Percentiles rank a stretch among this genome's conserved stretches.
These are phyloP conservation scores for Aspidiotus rigidus DNA, from an alignment of 2,888 invertebrate genomes.

Conservation along the genomic window DNA sequence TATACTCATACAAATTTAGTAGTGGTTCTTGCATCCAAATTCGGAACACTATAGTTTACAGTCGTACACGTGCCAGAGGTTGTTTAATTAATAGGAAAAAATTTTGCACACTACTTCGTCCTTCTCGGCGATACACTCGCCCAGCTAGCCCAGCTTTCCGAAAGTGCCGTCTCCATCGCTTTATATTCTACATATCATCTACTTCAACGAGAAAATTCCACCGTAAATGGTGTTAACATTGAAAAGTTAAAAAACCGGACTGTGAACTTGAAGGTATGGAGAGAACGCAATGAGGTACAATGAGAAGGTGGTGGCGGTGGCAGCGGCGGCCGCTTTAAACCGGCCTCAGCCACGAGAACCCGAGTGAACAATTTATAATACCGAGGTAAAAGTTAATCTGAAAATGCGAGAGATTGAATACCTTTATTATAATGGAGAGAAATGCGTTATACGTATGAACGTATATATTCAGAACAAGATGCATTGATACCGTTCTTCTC, in stretches of 20 bases:
- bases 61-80: too few species aligned
- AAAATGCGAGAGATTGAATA: slow-evolving; percentile 28
- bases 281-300: slow-evolving; percentile 20
- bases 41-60: too few species aligned
- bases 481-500: not conserved
- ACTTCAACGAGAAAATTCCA: slow-evolving; percentile 16
- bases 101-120: too few species aligned
- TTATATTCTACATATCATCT: too few species aligned
- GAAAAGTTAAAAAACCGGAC: slow-evolving; percentile 30
- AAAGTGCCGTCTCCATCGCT: too few species aligned
- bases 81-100: too few species aligned
- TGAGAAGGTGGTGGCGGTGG: not conserved
- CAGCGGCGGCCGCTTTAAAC: not conserved
- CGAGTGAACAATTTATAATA: too few species aligned
- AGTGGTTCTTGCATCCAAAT: too few species aligned
- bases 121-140: too few species aligned
- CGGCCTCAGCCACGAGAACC: not conserved
- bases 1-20: too few species aligned
- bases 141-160: too few species aligned
- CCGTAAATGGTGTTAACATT: slow-evolving; percentile 27
- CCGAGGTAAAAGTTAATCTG: slow-evolving; percentile 26
- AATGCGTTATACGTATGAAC: slow-evolving; percentile 8
- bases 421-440: slow-evolving; percentile 18
- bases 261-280: slow-evolving; percentile 17
- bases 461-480: not conserved